These are phyloP conservation scores for Phallusia fumigata DNA, from an alignment of 23 tunicate species.

Conservation along the genomic window DNA sequence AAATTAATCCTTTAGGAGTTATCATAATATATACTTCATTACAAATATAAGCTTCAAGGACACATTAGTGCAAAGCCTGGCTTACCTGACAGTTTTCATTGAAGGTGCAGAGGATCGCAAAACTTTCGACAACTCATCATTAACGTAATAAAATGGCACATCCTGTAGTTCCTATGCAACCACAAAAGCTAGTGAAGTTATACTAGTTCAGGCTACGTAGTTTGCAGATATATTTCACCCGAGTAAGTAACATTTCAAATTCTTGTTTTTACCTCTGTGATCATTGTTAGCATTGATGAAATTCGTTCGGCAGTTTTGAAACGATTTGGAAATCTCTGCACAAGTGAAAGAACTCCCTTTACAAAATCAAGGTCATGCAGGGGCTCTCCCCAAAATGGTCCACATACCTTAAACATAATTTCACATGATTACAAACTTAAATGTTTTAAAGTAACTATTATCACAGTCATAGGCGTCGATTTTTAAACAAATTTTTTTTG, in stretches of 20 bases:
- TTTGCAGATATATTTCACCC: no score
- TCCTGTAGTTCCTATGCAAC: conserved; percentile 78
- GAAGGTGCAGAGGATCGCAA: conserved; percentile 59
- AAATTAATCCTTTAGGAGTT: no score
- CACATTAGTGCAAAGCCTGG: not conserved
- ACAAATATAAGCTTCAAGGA: no score
- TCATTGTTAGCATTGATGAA: conserved; percentile 75
- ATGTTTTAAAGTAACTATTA: not conserved
- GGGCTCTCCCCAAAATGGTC: conserved; percentile 88
- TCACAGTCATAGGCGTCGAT: not conserved
- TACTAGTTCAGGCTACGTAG: no score
- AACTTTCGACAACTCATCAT: conserved; percentile 69
- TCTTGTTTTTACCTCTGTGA: conserved; percentile 74
- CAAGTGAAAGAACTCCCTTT: conserved; percentile 30
- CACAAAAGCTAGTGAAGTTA: no score
- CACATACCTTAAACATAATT: conserved; percentile 50
- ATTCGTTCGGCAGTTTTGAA: conserved; percentile 63
- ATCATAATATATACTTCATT: no score
- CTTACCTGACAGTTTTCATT: conserved; percentile 40
- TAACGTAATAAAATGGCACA: conserved; percentile 82
- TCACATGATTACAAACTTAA: not conserved
- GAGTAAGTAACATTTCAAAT: not conserved
- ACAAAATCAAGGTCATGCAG: conserved; percentile 69
- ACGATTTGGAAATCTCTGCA: conserved; percentile 29
- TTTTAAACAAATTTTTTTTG: no score